Percentiles rank a stretch among this genome's conserved stretches.
Evolutionary conservation across 2,888 invertebrate species (phyloP).

Genomic region (Aromia moschata): DNA sequence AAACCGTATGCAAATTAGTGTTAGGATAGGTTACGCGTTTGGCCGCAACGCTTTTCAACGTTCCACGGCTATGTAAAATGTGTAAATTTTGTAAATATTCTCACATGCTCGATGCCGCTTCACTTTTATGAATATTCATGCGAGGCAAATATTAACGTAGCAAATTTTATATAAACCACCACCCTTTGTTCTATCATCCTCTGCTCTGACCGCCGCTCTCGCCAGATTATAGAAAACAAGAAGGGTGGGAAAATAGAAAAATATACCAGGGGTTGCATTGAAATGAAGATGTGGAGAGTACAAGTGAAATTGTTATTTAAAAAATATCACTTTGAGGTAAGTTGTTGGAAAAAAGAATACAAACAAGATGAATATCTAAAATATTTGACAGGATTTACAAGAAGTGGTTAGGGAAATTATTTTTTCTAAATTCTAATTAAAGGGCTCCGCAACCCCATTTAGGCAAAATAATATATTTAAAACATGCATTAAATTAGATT

Average conservation of each 20-base stretch:
- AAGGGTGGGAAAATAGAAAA: background rate
- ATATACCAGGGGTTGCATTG: background rate
- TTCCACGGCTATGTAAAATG: slow-evolving; percentile 49
- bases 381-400: too few relatives aligned
- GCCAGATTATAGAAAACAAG: slow-evolving; percentile 23
- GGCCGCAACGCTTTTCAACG: slow-evolving; percentile 37
- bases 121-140: slow-evolving; percentile 50
- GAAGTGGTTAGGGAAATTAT: too few relatives aligned
- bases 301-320: too few relatives aligned
- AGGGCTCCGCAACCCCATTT: too few relatives aligned
- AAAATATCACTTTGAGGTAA: too few relatives aligned
- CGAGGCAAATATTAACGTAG: slow-evolving; percentile 46
- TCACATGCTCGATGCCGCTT: slow-evolving; percentile 45
- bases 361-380: too few relatives aligned
- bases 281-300: background rate
- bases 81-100: slow-evolving; percentile 52
- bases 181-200: slow-evolving; percentile 37
- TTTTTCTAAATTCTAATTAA: too few relatives aligned
- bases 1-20: slow-evolving; percentile 41
- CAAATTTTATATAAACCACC: slow-evolving; percentile 40
- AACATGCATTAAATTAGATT: too few relatives aligned
- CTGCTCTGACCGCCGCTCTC: slow-evolving; percentile 17
- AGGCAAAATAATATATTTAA: too few relatives aligned
- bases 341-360: too few relatives aligned
- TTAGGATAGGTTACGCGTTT: slow-evolving; percentile 40